Conservation (phyloP, 2,113 vertebrate genomes). For the Stegostoma tigrinum region DNA sequence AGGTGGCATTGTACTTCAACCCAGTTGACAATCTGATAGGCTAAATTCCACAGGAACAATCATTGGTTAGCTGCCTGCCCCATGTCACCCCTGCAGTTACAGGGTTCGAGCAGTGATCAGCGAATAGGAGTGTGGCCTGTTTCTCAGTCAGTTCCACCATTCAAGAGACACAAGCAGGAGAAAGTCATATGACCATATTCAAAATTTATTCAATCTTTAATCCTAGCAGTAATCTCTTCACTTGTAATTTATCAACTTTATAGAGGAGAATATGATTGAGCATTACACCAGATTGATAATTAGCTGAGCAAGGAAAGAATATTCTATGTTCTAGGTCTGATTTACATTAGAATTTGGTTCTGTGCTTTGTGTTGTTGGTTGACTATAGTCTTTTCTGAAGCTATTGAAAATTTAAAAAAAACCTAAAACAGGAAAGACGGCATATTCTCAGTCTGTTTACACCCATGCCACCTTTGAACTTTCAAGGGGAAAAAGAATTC, state of each 20-base stretch:
- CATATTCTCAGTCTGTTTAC: background rate
- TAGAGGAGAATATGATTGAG: background rate
- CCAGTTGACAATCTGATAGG: background rate
- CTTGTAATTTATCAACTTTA: background rate
- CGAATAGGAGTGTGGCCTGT: background rate
- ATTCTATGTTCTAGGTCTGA: background rate
- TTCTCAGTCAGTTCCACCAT: background rate
- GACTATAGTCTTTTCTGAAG: background rate
- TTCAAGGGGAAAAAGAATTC: background rate
- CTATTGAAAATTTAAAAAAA: background rate
- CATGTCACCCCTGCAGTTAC: background rate
- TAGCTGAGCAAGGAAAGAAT: background rate
- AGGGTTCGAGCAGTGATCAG: background rate
- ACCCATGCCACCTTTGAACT: background rate
- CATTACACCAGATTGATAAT: background rate
- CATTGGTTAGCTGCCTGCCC: background rate
- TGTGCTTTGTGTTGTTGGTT: background rate
- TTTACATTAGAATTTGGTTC: background rate
- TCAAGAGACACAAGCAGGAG: background rate
- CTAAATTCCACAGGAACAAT: background rate
- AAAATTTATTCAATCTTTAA: background rate
- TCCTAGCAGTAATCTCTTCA: background rate
- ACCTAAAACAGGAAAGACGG: background rate
- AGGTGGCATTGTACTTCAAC: background rate
- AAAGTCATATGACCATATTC: background rate